These are phyloP conservation scores for Phenacoccus solenopsis DNA, from an alignment of 1,140 invertebrate genomes.

Conservation along the genomic window DNA sequence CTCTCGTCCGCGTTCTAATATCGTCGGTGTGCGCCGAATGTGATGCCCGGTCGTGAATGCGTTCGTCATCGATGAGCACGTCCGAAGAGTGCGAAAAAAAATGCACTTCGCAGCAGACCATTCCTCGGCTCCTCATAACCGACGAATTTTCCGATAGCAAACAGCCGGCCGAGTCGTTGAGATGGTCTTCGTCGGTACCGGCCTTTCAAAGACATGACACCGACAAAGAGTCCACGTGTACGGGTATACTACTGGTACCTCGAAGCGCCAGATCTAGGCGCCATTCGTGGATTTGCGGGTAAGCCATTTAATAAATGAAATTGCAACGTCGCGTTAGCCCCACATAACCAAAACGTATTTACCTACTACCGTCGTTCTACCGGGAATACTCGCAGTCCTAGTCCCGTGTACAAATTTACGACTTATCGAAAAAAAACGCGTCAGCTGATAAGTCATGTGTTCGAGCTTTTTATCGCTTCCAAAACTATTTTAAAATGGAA, in stretches of 20 bases:
- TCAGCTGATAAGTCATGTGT: constrained; percentile 1
- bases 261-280: background rate
- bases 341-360: no score
- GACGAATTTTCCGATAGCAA: background rate
- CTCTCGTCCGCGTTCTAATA: no score
- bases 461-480: background rate
- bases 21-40: background rate
- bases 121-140: background rate
- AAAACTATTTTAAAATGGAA: background rate
- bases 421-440: background rate
- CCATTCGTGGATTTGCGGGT: background rate
- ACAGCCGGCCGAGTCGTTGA: background rate
- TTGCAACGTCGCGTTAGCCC: no score
- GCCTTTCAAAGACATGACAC: background rate
- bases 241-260: background rate
- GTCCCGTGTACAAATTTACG: no score
- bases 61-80: background rate
- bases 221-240: background rate
- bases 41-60: no score
- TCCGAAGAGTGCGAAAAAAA: background rate
- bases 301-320: background rate
- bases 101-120: background rate
- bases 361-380: no score
- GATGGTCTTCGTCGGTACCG: background rate
- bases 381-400: no score